Evolutionary conservation across 64 coral and sea anemone genomes (phyloP).

Genomic region (Hydrozoanthus tunicans): DNA sequence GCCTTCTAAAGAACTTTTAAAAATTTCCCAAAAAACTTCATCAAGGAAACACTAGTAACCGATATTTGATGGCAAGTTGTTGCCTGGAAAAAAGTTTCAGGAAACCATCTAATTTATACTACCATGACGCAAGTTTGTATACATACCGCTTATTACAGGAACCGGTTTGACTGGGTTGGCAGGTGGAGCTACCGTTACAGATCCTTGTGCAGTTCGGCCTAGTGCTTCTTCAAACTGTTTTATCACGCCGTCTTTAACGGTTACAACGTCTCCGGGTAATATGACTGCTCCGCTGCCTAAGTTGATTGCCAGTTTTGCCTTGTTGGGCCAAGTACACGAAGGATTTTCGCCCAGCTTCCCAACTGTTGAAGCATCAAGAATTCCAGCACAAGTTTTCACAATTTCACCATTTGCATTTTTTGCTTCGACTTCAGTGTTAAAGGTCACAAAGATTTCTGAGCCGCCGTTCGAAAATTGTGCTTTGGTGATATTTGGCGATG

Average conservation of each 20-base stretch:
- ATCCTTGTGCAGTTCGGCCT: conserved; percentile 20
- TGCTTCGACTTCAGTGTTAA: conserved; percentile 61
- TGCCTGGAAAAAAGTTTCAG: too few relatives aligned
- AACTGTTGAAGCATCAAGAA: conserved; percentile 38
- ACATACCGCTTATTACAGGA: conserved; percentile 65
- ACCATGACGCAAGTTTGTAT: neutral
- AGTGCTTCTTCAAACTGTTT: conserved; percentile 42
- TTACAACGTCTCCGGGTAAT: conserved; percentile 17
- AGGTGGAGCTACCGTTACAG: conserved; percentile 33
- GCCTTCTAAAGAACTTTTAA: too few relatives aligned
- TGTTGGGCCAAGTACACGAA: conserved; percentile 13
- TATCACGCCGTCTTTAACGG: conserved; percentile 41
- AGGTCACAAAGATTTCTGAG: conserved; percentile 40
- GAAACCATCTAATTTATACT: too few relatives aligned
- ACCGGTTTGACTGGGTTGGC: conserved; percentile 31
- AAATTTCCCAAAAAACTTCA: too few relatives aligned
- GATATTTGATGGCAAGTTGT: too few relatives aligned
- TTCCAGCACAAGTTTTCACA: conserved; percentile 41
- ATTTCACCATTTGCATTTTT: neutral
- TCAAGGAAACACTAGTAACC: too few relatives aligned
- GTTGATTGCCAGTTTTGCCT: conserved; percentile 22
- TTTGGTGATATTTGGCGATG: conserved; percentile 34
- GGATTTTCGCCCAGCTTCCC: conserved; percentile 41
- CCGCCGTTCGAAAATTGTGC: conserved; percentile 59
- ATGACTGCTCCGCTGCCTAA: conserved; percentile 51